Evolutionary conservation across 2,888 invertebrate species (phyloP).

Genomic region (Clunio marinus): DNA sequence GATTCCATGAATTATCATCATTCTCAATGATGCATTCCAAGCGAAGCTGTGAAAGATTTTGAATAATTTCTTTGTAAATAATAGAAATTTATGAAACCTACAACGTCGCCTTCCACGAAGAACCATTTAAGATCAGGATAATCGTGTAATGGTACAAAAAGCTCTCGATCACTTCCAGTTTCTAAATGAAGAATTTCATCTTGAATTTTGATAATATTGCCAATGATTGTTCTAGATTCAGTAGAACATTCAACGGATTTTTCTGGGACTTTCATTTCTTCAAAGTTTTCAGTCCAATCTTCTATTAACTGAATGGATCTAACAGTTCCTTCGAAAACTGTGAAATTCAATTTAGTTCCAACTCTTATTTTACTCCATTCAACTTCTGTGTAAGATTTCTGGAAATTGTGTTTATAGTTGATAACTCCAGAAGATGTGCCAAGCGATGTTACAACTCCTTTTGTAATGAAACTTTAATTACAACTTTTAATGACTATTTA

Average conservation of each 20-base stretch:
- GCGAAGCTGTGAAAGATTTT: background rate
- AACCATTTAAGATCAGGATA: background rate
- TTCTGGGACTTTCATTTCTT: background rate
- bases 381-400: background rate
- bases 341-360: constrained; percentile 10
- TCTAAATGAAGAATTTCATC: background rate
- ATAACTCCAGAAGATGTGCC: background rate
- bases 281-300: background rate
- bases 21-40: constrained; percentile 11
- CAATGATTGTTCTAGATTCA: constrained; percentile 4
- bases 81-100: background rate
- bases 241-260: background rate
- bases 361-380: background rate
- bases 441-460: background rate
- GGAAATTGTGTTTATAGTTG: constrained; percentile 5
- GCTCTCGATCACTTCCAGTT: background rate
- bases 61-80: background rate
- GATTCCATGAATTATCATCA: constrained; percentile 8
- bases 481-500: too few species aligned
- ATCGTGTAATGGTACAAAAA: background rate
- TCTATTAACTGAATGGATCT: background rate
- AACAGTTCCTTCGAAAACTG: constrained; percentile 4
- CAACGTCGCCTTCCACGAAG: constrained; percentile 5
- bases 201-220: background rate
- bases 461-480: too few species aligned